Conservation (phyloP, 2,797 vertebrate species). For the Enteromius afrohamiltoni region DNA sequence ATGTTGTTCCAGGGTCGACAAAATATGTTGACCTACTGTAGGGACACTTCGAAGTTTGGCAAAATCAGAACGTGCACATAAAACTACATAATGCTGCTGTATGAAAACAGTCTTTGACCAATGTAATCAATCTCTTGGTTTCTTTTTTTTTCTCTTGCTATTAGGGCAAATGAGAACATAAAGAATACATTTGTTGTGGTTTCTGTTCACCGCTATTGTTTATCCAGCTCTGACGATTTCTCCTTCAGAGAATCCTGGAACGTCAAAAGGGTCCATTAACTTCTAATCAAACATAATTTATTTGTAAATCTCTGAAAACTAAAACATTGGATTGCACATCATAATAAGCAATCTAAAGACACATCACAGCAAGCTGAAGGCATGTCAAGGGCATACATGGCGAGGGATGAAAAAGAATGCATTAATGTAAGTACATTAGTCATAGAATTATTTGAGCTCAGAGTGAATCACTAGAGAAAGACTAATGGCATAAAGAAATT, state of each 20-base stretch:
- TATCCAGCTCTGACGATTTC: neutral
- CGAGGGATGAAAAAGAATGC: neutral
- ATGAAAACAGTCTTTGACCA: neutral
- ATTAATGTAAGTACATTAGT: slow-evolving; percentile 4
- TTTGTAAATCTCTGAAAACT: slow-evolving; percentile 6
- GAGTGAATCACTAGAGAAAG: neutral
- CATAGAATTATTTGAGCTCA: neutral
- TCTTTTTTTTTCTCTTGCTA: too few relatives aligned
- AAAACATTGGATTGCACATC: neutral
- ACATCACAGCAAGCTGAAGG: neutral
- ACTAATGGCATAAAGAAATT: neutral
- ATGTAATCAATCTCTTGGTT: neutral
- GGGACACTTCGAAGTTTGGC: too few relatives aligned
- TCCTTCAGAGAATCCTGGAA: neutral
- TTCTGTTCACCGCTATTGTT: neutral
- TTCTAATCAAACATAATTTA: slow-evolving; percentile 11
- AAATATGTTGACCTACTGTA: too few relatives aligned
- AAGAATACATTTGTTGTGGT: neutral
- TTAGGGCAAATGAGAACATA: neutral
- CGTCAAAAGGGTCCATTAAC: neutral
- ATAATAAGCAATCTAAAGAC: neutral
- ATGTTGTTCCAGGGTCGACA: too few relatives aligned
- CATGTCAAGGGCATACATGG: neutral
- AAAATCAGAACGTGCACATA: too few relatives aligned
- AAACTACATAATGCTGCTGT: too few relatives aligned